Evolutionary conservation across 2,113 vertebrate genomes (phyloP).

Genomic region (Garra rufa): DNA sequence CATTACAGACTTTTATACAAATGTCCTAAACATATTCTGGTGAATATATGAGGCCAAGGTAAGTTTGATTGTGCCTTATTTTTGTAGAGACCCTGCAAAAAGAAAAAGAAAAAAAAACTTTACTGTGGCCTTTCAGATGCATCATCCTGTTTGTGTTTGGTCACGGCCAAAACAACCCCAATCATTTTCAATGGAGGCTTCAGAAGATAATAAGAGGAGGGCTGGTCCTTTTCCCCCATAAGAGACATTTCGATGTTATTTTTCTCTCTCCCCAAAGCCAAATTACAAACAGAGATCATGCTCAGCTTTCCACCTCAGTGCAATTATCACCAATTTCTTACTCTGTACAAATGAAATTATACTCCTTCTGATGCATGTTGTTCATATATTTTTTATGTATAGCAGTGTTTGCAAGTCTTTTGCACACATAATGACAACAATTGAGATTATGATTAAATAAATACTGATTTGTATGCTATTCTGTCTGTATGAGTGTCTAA

Average conservation of each 20-base stretch:
- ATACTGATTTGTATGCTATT: constrained; percentile 74
- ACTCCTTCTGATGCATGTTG: constrained; percentile 62
- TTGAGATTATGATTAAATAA: constrained; percentile 77
- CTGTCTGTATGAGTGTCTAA: background rate
- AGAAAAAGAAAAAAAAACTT: constrained; percentile 43
- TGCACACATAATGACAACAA: constrained; percentile 64
- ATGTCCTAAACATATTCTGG: background rate
- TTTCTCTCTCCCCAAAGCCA: constrained; percentile 11
- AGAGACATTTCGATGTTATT: background rate
- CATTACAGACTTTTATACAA: background rate
- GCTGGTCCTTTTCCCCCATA: constrained; percentile 52
- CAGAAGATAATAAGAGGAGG: constrained; percentile 40
- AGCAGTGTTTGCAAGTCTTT: constrained; percentile 70
- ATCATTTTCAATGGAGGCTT: constrained; percentile 22
- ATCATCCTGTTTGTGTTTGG: constrained; percentile 2
- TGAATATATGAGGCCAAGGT: background rate
- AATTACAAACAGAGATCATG: background rate
- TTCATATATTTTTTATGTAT: constrained; percentile 74
- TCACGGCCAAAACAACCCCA: constrained; percentile 1
- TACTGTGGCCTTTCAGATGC: constrained; percentile 10
- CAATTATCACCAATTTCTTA: constrained; percentile 26
- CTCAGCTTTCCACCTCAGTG: constrained; percentile 6
- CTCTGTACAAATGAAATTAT: constrained; percentile 50
- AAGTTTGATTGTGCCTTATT: constrained; percentile 48
- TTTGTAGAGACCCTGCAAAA: constrained; percentile 27